A percentile compares a stretch with the other conserved stretches of the same genome.
Evolutionary conservation across 2,113 vertebrate species (phyloP).

Genomic region (Mastomys coucha): DNA sequence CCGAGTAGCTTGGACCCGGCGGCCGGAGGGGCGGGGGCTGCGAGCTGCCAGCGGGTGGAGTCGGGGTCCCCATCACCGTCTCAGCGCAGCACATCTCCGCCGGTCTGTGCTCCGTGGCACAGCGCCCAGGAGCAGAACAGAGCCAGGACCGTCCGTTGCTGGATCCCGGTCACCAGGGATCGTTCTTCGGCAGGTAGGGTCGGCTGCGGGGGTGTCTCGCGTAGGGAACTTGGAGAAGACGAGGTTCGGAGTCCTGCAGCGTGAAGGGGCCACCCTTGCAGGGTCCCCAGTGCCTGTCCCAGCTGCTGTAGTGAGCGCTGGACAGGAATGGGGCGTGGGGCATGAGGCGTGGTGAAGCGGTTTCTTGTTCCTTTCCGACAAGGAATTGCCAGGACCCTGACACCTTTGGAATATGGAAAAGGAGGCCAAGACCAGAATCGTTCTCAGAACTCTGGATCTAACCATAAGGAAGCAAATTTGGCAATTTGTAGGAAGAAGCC

Average conservation of each 20-base stretch:
- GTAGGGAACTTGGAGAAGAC: neutral
- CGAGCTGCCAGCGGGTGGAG: conserved; percentile 81
- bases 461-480: neutral
- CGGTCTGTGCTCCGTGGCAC: neutral
- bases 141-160: neutral
- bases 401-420: neutral
- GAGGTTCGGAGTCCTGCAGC: neutral
- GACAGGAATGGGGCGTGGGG: neutral
- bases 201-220: neutral
- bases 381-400: neutral
- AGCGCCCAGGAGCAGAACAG: neutral
- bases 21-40: conserved; percentile 54
- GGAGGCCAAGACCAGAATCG: neutral
- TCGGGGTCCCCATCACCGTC: conserved; percentile 80
- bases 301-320: neutral
- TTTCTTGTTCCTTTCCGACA: neutral
- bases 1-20: neutral
- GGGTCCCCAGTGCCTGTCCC: neutral
- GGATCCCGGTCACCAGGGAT: neutral
- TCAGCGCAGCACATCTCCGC: neutral
- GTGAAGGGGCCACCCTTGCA: neutral
- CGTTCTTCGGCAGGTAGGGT: conserved; percentile 59
- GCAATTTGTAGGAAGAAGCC: neutral
- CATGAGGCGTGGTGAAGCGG: neutral
- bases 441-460: neutral